Percentiles rank a stretch among this genome's conserved stretches.
Conservation (phyloP, 1,140 invertebrate species). For the Globodera ellingtonae region DNA sequence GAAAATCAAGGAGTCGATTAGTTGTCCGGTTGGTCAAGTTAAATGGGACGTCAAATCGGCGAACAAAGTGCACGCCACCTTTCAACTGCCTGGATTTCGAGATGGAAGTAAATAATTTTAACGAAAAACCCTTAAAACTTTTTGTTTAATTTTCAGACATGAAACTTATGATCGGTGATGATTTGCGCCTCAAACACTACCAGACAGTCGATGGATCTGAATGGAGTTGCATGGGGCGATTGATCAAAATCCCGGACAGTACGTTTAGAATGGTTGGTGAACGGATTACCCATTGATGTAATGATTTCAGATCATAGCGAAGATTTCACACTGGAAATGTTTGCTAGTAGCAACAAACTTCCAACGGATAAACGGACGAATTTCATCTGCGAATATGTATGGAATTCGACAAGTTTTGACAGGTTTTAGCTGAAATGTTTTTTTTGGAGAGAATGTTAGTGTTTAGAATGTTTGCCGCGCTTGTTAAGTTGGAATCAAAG, state of each 20-base stretch:
- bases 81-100: slow-evolving; percentile 94
- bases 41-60: slow-evolving; percentile 87
- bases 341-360: slow-evolving; percentile 69
- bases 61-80: slow-evolving; percentile 96
- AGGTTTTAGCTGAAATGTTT: slow-evolving; percentile 70
- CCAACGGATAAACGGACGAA: slow-evolving; percentile 71
- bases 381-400: slow-evolving; percentile 98
- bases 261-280: slow-evolving; percentile 57
- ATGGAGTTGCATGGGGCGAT: slow-evolving; percentile 90
- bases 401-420: slow-evolving; percentile 99
- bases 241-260: slow-evolving; percentile 97
- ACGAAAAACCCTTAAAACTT: not conserved
- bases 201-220: slow-evolving; percentile 63
- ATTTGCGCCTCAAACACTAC: slow-evolving; percentile 87
- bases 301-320: slow-evolving; percentile 80
- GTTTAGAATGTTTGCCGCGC: slow-evolving; percentile 86
- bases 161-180: slow-evolving; percentile 99
- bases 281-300: slow-evolving; percentile 1
- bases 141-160: slow-evolving; percentile 66
- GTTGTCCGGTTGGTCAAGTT: slow-evolving; percentile 96
- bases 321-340: slow-evolving; percentile 91
- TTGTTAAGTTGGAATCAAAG: slow-evolving; percentile 93
- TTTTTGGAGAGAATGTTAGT: not conserved
- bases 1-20: slow-evolving; percentile 94
- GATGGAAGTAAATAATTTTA: slow-evolving; percentile 70